A percentile compares a stretch with the other conserved stretches of the same genome.
Evolutionary conservation across 2,113 vertebrate genomes (phyloP).

Genomic region (Boleophthalmus pectinirostris): DNA sequence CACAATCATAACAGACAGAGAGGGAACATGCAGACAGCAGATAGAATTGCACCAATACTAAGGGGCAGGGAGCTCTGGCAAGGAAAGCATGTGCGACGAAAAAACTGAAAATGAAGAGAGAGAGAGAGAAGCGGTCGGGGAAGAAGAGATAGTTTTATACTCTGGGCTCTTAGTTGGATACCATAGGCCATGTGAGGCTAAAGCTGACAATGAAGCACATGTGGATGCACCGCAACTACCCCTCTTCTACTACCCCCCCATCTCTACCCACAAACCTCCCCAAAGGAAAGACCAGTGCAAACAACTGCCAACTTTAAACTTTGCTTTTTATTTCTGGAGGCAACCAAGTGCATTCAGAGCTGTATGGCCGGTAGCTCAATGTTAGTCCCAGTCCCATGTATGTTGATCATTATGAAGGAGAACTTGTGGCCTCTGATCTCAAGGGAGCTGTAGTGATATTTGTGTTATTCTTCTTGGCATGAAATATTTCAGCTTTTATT

Average conservation of each 20-base stretch:
- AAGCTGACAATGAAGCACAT: slow-evolving; percentile 71
- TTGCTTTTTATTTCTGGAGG: slow-evolving; percentile 57
- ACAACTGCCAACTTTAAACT: slow-evolving; percentile 59
- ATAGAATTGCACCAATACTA: slow-evolving; percentile 52
- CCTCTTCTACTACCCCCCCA: slow-evolving; percentile 8
- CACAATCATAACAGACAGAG: slow-evolving; percentile 69
- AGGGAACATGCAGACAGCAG: slow-evolving; percentile 64
- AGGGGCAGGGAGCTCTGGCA: slow-evolving; percentile 34
- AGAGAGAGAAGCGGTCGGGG: slow-evolving; percentile 19
- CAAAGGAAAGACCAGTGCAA: slow-evolving; percentile 53
- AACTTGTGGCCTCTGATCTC: slow-evolving; percentile 17
- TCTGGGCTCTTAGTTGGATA: slow-evolving; percentile 52
- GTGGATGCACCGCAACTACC: slow-evolving; percentile 60
- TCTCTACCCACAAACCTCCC: slow-evolving; percentile 56
- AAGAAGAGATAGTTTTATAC: slow-evolving; percentile 28
- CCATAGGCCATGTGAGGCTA: slow-evolving; percentile 54
- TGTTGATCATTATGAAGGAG: slow-evolving; percentile 10
- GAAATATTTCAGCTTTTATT: neutral
- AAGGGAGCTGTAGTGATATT: slow-evolving; percentile 13
- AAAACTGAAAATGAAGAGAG: slow-evolving; percentile 14
- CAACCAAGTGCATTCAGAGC: slow-evolving; percentile 20
- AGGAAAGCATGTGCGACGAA: slow-evolving; percentile 17
- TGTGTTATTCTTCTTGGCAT: neutral
- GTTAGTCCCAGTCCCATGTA: slow-evolving; percentile 13
- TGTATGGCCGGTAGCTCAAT: slow-evolving; percentile 25